Evolutionary conservation across 2,888 invertebrate genomes (phyloP), one percentile per base, ranked within the genome.

Genomic region (Phyto melanocephala): DNA sequence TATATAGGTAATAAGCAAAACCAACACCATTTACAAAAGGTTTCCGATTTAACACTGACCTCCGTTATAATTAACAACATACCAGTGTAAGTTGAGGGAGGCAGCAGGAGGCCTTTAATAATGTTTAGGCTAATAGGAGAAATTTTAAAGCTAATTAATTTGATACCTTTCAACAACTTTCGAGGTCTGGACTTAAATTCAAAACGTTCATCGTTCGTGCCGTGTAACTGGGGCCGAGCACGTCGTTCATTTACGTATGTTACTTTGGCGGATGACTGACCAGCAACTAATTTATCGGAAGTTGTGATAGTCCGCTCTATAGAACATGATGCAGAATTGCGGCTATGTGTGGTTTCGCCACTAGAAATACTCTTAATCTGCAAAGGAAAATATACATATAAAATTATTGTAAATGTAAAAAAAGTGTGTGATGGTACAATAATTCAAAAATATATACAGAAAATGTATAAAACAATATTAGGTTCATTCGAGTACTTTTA

Each of bases 291-390:
- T 81, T 90, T 90, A 20, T 91, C 91, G 40, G 90, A 91, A 56
- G 88, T 88, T 45, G 91, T 89, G 40, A 89, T 88, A 37, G 91
- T 89, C 63, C 89, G 90, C 79, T 91, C 91, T 65, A 91, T 90
- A 13, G 91, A 91, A 72, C 91, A 90, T 63, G 90, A 89, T 28
- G 90, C 90, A 1, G 91, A 91, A 54, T 90, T 91, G 56, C 91
- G 90, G 76, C 91, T 91, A 42, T 90, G 88, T 2, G 90, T 91
- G 24, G 91, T 91, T 63, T 90, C 91, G n/a, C 91, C 91, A 80
- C 90, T 90, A 22, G 91, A 91, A 62, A 90, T 87, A 84, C 90
- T 90, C 84, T 91, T 91, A 63, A 91, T 89, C 90, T 90, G 17
- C 28, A 56, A 22, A 17, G n/a, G 17, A 76, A 71, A 65, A 22